A percentile compares a stretch with the other conserved stretches of the same genome.
Conservation (phyloP, 2,888 invertebrate genomes). For the Esperia sulphurella region DNA sequence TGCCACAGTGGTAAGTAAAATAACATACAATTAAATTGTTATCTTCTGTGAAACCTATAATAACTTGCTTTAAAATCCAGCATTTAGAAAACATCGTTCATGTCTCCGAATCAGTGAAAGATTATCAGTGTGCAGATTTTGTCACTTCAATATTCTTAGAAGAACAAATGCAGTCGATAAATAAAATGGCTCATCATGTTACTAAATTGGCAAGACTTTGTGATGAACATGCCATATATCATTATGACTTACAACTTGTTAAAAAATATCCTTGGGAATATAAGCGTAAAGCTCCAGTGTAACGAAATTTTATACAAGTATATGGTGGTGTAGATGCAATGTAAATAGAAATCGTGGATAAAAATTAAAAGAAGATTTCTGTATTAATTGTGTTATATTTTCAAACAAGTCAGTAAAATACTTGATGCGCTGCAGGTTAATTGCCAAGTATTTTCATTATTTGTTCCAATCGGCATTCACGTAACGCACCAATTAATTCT, state of each 20-base stretch:
- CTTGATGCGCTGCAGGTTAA: conserved; percentile 16
- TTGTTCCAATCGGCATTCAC: conserved; percentile 37
- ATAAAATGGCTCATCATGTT: conserved; percentile 35
- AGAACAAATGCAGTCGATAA: conserved; percentile 38
- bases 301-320: not conserved
- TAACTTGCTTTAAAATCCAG: conserved; percentile 19
- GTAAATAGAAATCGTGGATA: too few species aligned
- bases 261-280: conserved; percentile 16
- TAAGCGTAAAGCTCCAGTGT: conserved; percentile 2
- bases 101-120: conserved; percentile 33
- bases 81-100: conserved; percentile 30
- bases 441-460: conserved; percentile 37
- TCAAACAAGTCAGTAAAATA: conserved; percentile 1
- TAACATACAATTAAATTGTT: not conserved
- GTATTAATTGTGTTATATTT: not conserved
- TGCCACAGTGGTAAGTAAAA: conserved; percentile 35
- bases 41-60: too few species aligned
- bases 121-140: conserved; percentile 40
- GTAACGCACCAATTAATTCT: conserved; percentile 37
- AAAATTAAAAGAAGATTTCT: not conserved
- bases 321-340: too few species aligned
- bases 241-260: conserved; percentile 33
- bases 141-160: conserved; percentile 34
- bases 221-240: conserved; percentile 29
- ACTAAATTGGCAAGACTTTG: conserved; percentile 25